Conservation (phyloP, 2,888 invertebrate genomes). For the Acronicta leporina region DNA sequence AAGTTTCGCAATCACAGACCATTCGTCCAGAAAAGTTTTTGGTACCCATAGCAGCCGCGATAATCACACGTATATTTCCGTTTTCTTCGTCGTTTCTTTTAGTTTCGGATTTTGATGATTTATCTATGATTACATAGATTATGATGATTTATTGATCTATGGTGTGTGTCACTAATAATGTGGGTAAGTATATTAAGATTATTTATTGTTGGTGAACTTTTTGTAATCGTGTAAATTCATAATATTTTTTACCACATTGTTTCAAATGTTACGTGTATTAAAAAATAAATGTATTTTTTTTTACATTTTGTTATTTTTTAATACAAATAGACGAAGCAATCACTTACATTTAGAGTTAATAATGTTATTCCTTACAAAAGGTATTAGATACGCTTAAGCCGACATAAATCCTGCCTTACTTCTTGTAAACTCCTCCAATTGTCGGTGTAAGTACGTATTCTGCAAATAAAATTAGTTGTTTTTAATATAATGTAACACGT, state of each 20-base stretch:
- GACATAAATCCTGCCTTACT: slow-evolving; percentile 72
- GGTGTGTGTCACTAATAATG: no score
- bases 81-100: no score
- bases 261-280: slow-evolving; percentile 3
- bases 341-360: no score
- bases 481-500: no score
- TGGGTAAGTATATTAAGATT: no score
- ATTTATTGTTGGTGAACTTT: background rate
- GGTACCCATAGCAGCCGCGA: no score
- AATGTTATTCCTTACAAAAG: background rate
- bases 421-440: slow-evolving; percentile 72
- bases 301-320: slow-evolving; percentile 20
- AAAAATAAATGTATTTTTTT: slow-evolving; percentile 29
- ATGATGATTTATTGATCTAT: no score
- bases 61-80: no score
- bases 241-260: slow-evolving; percentile 2
- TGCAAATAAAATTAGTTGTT: slow-evolving; percentile 57
- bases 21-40: no score
- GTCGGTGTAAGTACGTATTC: slow-evolving; percentile 74
- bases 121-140: no score
- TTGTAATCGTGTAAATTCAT: slow-evolving; percentile 8
- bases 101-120: no score
- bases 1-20: no score
- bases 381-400: slow-evolving; percentile 58
- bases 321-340: background rate